Conservation (phyloP, 2,113 vertebrate genomes). For the Stictonetta naevosa region DNA sequence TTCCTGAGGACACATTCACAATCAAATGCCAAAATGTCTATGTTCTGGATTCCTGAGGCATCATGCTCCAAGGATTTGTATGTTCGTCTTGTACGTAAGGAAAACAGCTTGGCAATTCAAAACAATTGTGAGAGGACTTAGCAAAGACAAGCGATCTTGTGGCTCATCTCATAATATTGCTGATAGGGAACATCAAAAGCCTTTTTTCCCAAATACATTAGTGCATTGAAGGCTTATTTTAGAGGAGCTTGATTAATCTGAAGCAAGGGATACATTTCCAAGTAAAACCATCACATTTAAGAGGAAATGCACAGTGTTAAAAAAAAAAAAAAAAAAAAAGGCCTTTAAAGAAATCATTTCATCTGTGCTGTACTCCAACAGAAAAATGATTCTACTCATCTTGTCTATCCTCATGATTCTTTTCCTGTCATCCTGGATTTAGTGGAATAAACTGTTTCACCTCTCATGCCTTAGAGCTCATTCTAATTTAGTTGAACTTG, state of each 20-base stretch:
- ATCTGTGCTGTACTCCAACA: not conserved
- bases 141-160: not conserved
- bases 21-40: not conserved
- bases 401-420: slow-evolving; percentile 20
- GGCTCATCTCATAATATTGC: not conserved
- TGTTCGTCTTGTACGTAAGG: not conserved
- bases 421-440: slow-evolving; percentile 50
- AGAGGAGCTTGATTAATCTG: not conserved
- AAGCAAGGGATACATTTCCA: not conserved
- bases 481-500: slow-evolving; percentile 53
- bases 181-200: not conserved
- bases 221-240: not conserved
- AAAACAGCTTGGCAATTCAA: not conserved
- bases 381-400: slow-evolving; percentile 35
- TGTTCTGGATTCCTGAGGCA: not conserved
- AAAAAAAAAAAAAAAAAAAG: not conserved
- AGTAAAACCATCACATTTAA: not conserved
- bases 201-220: not conserved
- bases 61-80: not conserved
- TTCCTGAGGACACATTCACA: not conserved
- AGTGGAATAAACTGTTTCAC: slow-evolving; percentile 44
- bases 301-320: not conserved
- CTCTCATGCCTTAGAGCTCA: not conserved
- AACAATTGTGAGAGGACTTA: not conserved
- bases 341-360: slow-evolving; percentile 4